A percentile compares a stretch with the other conserved stretches of the same genome.
phyloP scores from a whole-genome alignment of 2,888 invertebrate genomes.

The Barypeithes pellucidus region DNA sequence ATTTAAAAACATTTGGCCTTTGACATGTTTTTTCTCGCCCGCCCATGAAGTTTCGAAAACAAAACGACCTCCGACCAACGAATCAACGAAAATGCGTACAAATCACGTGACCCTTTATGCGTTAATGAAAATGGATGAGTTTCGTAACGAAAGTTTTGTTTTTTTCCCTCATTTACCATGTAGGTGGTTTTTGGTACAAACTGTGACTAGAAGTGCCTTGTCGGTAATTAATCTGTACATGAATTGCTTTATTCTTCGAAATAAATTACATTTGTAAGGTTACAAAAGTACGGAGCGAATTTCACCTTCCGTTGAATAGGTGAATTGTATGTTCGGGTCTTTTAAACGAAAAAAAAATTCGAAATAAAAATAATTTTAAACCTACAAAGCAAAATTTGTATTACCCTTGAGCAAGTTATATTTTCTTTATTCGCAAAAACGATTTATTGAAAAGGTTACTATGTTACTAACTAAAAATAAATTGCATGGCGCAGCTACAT shows the following conservation, averaged over 20 bases:
- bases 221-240: slow-evolving; percentile 22
- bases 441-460: too few species aligned
- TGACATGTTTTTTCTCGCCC: too few species aligned
- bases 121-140: slow-evolving; percentile 46
- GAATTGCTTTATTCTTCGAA: slow-evolving; percentile 13
- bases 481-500: neutral
- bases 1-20: too few species aligned
- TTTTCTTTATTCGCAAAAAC: too few species aligned
- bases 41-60: slow-evolving; percentile 2
- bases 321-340: too few species aligned
- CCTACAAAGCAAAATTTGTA: too few species aligned
- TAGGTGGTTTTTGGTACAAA: slow-evolving; percentile 12
- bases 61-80: slow-evolving; percentile 1
- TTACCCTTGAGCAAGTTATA: too few species aligned
- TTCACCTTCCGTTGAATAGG: too few species aligned
- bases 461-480: too few species aligned
- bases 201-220: slow-evolving; percentile 1
- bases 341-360: too few species aligned
- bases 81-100: slow-evolving; percentile 29
- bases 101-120: slow-evolving; percentile 31
- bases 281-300: too few species aligned
- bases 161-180: slow-evolving; percentile 38
- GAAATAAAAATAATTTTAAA: too few species aligned
- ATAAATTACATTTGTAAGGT: neutral
- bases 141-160: slow-evolving; percentile 39